These are phyloP conservation scores for Malthinus flaveolus DNA, from an alignment of 2,888 invertebrate genomes.

Conservation along the genomic window DNA sequence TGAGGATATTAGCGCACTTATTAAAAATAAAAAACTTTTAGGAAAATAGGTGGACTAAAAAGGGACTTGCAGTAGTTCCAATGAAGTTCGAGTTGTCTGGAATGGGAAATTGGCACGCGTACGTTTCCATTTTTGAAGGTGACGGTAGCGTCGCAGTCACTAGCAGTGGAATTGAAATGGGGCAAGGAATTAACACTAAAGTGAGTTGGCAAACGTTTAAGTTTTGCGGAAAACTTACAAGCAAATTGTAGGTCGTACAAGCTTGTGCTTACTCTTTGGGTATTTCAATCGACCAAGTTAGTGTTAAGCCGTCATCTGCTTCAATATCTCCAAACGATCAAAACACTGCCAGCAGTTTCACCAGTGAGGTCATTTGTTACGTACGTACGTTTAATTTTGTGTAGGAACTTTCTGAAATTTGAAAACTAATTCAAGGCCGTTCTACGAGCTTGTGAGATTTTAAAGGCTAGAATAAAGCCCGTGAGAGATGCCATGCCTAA, in stretches of 20 bases:
- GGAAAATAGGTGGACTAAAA: neutral
- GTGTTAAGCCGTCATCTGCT: neutral
- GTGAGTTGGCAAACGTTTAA: neutral
- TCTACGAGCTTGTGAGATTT: neutral
- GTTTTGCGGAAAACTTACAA: neutral
- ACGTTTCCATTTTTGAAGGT: neutral
- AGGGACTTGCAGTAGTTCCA: neutral
- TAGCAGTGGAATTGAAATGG: neutral
- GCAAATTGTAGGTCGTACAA: neutral
- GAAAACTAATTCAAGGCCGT: neutral
- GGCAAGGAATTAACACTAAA: neutral
- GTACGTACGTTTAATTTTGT: neutral
- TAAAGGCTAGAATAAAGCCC: constrained; percentile 48
- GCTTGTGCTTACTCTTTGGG: neutral
- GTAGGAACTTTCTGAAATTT: neutral
- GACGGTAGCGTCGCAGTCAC: neutral
- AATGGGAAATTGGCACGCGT: neutral
- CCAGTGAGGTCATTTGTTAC: neutral
- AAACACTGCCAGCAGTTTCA: neutral
- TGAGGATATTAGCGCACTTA: neutral
- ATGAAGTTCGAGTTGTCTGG: neutral
- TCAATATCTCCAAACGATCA: neutral
- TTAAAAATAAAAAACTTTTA: neutral
- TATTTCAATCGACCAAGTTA: neutral
- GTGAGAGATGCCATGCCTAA: constrained; percentile 59